Conservation (phyloP, 2,797 vertebrate genomes). For the Myotis vivesi region DNA sequence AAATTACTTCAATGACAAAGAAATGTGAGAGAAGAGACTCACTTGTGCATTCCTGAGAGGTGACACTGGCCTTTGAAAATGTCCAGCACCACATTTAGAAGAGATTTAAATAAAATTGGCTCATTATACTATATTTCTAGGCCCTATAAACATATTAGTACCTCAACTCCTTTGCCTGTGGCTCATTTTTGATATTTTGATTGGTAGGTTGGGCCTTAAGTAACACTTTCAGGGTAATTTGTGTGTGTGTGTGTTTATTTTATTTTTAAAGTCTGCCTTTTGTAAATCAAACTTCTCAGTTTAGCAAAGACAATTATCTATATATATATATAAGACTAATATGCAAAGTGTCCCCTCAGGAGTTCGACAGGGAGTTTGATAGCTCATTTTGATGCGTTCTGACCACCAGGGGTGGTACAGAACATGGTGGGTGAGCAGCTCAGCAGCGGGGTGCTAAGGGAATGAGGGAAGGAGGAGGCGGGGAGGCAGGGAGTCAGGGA, state of each 20-base stretch:
- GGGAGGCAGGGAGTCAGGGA: no score
- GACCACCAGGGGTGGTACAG: no score
- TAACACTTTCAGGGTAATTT: not conserved
- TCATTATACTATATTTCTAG: constrained; percentile 59
- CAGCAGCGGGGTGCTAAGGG: no score
- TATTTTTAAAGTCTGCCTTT: not conserved
- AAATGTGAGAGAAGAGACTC: constrained; percentile 13
- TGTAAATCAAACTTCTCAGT: not conserved
- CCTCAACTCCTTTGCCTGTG: not conserved
- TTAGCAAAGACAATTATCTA: not conserved
- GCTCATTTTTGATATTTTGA: constrained; percentile 61
- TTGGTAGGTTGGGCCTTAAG: constrained; percentile 52
- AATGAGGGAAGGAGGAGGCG: no score
- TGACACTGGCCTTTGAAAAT: constrained; percentile 62
- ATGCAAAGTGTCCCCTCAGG: no score
- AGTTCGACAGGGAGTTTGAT: no score
- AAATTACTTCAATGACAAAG: constrained; percentile 58
- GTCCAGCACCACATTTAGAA: constrained; percentile 40
- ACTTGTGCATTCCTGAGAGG: constrained; percentile 33
- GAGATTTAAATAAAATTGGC: constrained; percentile 49
- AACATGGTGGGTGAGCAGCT: no score
- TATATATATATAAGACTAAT: no score
- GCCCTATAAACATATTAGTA: constrained; percentile 22
- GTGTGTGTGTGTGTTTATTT: no score
- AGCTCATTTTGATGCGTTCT: no score